These are phyloP conservation scores for Sinopyrophorus schimmeli DNA, from an alignment of 2,888 invertebrate species.

Conservation along the genomic window DNA sequence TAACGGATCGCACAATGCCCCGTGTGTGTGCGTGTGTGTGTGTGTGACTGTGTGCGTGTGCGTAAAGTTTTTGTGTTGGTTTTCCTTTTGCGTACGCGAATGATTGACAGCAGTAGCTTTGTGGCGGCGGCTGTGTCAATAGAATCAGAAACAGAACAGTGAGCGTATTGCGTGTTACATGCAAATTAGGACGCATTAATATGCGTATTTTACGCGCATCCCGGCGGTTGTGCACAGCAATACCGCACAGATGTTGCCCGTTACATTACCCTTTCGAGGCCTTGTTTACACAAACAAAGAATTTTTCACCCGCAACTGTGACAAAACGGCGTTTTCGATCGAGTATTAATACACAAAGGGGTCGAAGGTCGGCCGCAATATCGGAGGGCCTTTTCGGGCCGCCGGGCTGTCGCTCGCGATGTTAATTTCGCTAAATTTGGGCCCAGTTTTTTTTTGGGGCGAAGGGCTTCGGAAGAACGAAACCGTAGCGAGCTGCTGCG, in stretches of 20 bases:
- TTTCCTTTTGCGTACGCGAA: slow-evolving; percentile 17
- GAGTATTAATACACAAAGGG: not conserved
- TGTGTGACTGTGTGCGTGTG: slow-evolving; percentile 13
- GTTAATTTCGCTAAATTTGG: too few species aligned
- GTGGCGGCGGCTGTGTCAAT: slow-evolving; percentile 53
- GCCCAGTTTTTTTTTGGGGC: too few species aligned
- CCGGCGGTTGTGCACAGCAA: slow-evolving; percentile 45
- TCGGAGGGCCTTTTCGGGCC: too few species aligned
- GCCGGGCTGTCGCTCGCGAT: too few species aligned
- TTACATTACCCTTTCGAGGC: slow-evolving; percentile 48
- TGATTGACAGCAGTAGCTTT: slow-evolving; percentile 48
- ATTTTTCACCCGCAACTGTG: slow-evolving; percentile 41
- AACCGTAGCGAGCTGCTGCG: slow-evolving; percentile 15
- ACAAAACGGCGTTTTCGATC: slow-evolving; percentile 13
- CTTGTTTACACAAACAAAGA: slow-evolving; percentile 53
- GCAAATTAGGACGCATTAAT: slow-evolving; percentile 56
- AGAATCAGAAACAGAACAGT: slow-evolving; percentile 37
- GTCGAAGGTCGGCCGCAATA: too few species aligned
- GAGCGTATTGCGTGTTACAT: slow-evolving; percentile 53
- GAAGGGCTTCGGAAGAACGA: too few species aligned
- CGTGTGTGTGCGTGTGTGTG: too few species aligned
- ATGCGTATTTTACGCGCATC: slow-evolving; percentile 53
- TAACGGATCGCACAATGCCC: slow-evolving; percentile 16
- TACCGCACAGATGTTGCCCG: slow-evolving; percentile 47
- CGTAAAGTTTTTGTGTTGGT: too few species aligned